phyloP scores from a whole-genome alignment of 1,140 invertebrate genomes.

The Ceratina calcarata region DNA sequence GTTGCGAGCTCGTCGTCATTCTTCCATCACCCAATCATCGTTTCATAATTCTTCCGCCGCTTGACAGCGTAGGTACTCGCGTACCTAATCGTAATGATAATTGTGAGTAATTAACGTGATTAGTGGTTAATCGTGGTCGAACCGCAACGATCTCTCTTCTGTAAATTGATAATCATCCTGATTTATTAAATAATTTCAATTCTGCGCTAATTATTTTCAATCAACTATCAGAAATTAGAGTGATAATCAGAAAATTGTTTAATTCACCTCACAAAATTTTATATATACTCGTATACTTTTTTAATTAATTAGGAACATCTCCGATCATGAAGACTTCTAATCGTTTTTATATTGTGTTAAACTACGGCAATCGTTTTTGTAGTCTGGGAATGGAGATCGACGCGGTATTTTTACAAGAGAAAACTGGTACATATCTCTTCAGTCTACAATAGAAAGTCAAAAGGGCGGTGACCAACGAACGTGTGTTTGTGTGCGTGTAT shows the following conservation, averaged over 20 bases:
- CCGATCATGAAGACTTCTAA: too few relatives aligned
- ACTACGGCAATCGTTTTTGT: too few relatives aligned
- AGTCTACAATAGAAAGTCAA: constrained; percentile 65
- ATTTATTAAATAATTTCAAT: too few relatives aligned
- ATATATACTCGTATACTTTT: too few relatives aligned
- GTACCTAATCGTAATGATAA: constrained; percentile 37
- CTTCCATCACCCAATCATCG: not conserved
- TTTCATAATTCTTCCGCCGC: not conserved
- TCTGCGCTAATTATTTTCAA: too few relatives aligned
- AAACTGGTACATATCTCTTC: constrained; percentile 49
- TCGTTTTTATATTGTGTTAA: too few relatives aligned
- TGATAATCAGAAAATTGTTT: too few relatives aligned
- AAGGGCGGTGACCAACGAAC: constrained; percentile 64
- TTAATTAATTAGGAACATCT: too few relatives aligned
- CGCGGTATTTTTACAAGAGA: constrained; percentile 59
- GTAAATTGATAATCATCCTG: too few relatives aligned
- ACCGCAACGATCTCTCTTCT: constrained; percentile 15
- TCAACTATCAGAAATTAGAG: too few relatives aligned
- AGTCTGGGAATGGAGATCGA: constrained; percentile 9
- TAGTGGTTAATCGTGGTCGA: constrained; percentile 44
- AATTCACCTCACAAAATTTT: too few relatives aligned
- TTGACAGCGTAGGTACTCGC: too few relatives aligned
- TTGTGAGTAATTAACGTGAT: constrained; percentile 48
- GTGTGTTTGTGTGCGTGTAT: constrained; percentile 29
- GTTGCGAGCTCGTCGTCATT: constrained; percentile 32